Evolutionary conservation across 2,113 vertebrate genomes (phyloP), one percentile per base, ranked within the genome.

Genomic region (Vulpes lagopus): DNA sequence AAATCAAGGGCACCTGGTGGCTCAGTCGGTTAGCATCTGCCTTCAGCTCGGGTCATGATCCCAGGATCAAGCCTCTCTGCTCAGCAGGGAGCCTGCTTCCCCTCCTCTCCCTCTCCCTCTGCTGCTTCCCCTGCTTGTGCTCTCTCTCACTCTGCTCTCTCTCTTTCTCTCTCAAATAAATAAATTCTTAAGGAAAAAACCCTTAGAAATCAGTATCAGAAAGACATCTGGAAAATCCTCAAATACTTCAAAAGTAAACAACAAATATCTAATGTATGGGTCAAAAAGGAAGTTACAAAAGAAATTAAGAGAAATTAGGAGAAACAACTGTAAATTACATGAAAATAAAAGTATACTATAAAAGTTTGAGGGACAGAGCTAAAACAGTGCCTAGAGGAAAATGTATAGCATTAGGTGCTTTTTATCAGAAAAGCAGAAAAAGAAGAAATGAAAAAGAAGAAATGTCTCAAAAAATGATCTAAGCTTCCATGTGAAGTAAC

Each of bases 391-490:
- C 25, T 10, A 12, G 35, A 67, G 30, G 11, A 25, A 79, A 73
- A 43, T 3, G 0, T 27, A 49, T 1, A 67, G 6, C 51, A 6
- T 11, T 15, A 16, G 49, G 51, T 22, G 27, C 19, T 62, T 25
- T 25, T 8, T 1, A 65, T 14, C 15, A 10, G 32, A 20, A 43
- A n/a, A n/a, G n/a, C n/a, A n/a, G n/a, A n/a, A n/a, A n/a, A n/a
- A n/a, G n/a, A n/a, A n/a, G n/a, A n/a, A n/a, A n/a, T n/a, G 32
- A 20, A 43, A 49, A 90, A 25, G 49, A 78, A 51, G 67, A 89
- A 83, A 80, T 43, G 11, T 69, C 65, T 90, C 60, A 49, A 65
- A 32, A 76, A 73, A 30, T 60, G 19, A 78, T 7, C 16, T 30
- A 23, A 38, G 38, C 22, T 22, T 73, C 43, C 76, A 35, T 3